phyloP scores from a whole-genome alignment of 1,140 invertebrate genomes.

The Atta cephalotes region DNA sequence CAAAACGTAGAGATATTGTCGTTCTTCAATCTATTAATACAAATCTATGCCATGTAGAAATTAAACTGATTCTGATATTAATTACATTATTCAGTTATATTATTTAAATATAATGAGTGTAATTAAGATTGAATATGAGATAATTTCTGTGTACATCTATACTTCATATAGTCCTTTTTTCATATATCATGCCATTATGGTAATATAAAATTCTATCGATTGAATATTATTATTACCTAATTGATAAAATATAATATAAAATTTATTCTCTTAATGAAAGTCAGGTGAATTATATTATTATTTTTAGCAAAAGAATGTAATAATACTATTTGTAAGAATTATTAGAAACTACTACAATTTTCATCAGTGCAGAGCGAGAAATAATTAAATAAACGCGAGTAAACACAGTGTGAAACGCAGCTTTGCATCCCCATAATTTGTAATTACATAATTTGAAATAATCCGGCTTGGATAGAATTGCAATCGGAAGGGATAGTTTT shows the following conservation, averaged over 20 bases:
- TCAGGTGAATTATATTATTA: neutral
- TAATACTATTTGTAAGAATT: neutral
- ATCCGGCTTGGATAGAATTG: conserved; percentile 46
- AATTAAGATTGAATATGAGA: neutral
- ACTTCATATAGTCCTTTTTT: neutral
- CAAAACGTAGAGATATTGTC: neutral
- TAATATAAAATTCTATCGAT: neutral
- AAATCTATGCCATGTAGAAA: neutral
- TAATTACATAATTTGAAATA: conserved; percentile 52
- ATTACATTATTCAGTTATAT: conserved; percentile 11
- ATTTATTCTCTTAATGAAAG: conserved; percentile 25
- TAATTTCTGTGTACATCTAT: neutral
- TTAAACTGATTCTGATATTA: neutral
- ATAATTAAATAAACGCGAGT: conserved; percentile 42
- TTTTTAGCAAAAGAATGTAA: neutral
- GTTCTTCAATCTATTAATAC: neutral
- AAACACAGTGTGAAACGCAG: conserved; percentile 12
- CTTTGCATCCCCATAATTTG: conserved; percentile 31
- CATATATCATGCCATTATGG: too few relatives aligned
- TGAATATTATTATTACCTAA: neutral
- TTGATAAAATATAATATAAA: neutral
- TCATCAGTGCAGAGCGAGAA: neutral
- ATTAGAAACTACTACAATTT: conserved; percentile 6
- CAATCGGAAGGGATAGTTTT: conserved; percentile 45
- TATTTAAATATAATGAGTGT: conserved; percentile 15